Percentiles rank a stretch among this genome's conserved stretches.
These are phyloP conservation scores for Streptopelia turtur DNA, from an alignment of 2,797 vertebrate species.

Conservation along the genomic window DNA sequence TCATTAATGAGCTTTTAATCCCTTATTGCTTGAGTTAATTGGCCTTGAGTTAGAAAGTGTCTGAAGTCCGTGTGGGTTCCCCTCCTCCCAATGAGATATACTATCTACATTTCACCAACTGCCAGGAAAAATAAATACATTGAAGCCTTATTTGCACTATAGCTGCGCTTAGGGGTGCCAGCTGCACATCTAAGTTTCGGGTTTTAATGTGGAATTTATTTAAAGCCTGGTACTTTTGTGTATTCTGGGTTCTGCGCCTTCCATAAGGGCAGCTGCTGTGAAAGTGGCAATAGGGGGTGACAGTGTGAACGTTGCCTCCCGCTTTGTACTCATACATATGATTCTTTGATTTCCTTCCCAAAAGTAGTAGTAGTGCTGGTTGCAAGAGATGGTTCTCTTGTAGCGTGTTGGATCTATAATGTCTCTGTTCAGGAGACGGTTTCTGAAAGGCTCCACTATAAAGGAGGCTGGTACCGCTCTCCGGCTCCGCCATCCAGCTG, in stretches of 20 bases:
- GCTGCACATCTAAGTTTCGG: not conserved
- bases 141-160: not conserved
- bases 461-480: conserved; percentile 77
- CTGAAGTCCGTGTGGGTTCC: not conserved
- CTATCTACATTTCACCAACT: not conserved
- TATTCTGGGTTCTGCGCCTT: not conserved
- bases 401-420: conserved; percentile 25
- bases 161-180: not conserved
- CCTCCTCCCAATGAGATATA: not conserved
- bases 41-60: conserved; percentile 9
- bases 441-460: conserved; percentile 58
- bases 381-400: not conserved
- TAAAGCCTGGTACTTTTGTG: not conserved
- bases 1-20: conserved; percentile 46
- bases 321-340: rapidly evolving
- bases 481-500: conserved; percentile 59
- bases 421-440: conserved; percentile 49
- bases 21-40: conserved; percentile 46
- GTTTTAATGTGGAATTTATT: not conserved
- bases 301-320: not conserved
- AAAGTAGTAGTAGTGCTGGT: not conserved
- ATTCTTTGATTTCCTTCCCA: not conserved
- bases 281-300: not conserved
- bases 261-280: not conserved
- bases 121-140: not conserved